Evolutionary conservation across 2,888 invertebrate species (phyloP), one percentile per base, ranked within the genome.

Genomic region (Nemurella pictetii): DNA sequence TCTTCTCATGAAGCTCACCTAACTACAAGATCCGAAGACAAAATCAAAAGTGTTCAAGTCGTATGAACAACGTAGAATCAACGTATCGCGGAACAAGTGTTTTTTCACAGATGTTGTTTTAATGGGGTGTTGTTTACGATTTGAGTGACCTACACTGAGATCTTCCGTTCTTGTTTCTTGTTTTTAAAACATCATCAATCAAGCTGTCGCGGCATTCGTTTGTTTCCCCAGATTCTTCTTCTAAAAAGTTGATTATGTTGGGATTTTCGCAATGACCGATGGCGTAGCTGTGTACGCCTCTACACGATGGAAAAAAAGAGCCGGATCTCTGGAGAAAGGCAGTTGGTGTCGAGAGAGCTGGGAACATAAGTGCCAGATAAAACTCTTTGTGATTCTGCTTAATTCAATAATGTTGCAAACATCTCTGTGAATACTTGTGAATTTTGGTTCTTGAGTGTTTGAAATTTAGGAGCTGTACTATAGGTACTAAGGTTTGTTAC

Each of bases 141-240:
- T 29, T 26, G 27, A 28, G 75, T 5, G 12, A 29, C 75, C 25
- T 75, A 25, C 25, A 20, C 29, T 75, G 27, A 12, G 4, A 26
- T 75, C 29, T 75, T 75, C 29, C 12, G 27, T 80, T 80, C 32
- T 80, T 80, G 28, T 15, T n/a, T 15, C 80, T 5, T 30, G n/a
- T 30, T 30, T 80, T n/a, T 80, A 29, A 80, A 28, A n/a, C 29
- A 80, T 30, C n/a, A 80, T 30, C 29, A 80, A 80, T 80, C 32
- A 80, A 29, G 29, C 25, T 80, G 7, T 55, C 55, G 9, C 55
- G 55, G 20, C 55, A 55, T 55, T 55, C 55, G 5, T 55, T 55
- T 55, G 55, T 55, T 55, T 55, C 55, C 20, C 9, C 55, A 55
- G 55, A 55, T 55, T 55, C 55, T 55, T 55, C 55, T 12, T 55